Evolutionary conservation across 2,113 vertebrate species (phyloP).

Genomic region (Colaptes auratus): DNA sequence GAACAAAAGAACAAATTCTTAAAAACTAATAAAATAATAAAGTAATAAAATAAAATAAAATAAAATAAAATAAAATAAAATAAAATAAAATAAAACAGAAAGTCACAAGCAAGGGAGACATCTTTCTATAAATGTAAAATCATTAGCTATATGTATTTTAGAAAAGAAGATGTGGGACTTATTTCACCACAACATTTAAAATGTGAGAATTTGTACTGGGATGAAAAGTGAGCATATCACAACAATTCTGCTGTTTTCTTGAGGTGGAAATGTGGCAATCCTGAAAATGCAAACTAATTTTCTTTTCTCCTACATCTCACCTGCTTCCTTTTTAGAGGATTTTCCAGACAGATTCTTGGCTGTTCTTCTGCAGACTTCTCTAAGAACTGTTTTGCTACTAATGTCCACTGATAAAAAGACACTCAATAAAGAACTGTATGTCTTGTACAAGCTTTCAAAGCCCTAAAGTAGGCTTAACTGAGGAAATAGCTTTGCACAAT

Average conservation of each 20-base stretch:
- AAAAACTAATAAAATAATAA: too few relatives aligned
- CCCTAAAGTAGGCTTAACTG: neutral
- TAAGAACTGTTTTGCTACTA: neutral
- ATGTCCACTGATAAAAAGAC: neutral
- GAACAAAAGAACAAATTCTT: neutral
- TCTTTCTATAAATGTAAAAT: neutral
- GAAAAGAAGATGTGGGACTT: neutral
- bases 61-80: too few relatives aligned
- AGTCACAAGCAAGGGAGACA: neutral
- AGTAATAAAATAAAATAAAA: too few relatives aligned
- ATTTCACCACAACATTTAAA: neutral
- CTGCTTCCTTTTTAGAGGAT: neutral
- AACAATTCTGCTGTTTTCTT: neutral
- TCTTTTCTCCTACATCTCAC: neutral
- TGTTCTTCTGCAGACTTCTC: neutral
- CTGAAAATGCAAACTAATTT: neutral
- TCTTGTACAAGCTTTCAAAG: neutral
- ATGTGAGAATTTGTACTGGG: neutral
- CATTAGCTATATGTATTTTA: neutral
- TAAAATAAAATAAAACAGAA: neutral
- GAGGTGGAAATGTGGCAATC: neutral
- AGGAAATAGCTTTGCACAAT: neutral
- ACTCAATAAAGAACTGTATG: neutral
- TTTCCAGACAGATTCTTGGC: neutral
- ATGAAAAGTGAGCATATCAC: neutral